Conservation (phyloP, 2,888 invertebrate species). For the Andrena chrysosceles region DNA sequence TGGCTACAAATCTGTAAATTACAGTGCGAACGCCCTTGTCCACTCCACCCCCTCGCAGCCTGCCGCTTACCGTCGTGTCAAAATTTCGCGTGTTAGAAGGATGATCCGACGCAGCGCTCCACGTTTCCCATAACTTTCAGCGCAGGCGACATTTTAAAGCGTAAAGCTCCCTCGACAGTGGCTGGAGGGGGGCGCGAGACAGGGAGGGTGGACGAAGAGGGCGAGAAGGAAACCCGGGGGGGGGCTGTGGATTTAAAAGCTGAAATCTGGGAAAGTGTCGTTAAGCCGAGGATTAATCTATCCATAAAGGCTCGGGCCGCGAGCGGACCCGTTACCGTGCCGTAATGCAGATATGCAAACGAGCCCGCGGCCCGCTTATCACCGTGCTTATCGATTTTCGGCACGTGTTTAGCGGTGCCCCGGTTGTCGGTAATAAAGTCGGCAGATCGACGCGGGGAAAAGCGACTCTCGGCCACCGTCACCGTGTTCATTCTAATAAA, state of each 20-base stretch:
- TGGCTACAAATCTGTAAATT: constrained; percentile 51
- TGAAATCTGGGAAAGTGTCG: constrained; percentile 54
- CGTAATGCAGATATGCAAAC: constrained; percentile 70
- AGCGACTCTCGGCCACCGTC: constrained; percentile 21
- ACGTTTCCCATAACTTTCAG: constrained; percentile 35
- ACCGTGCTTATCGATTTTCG: constrained; percentile 65
- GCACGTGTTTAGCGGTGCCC: constrained; percentile 53
- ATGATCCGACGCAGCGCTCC: constrained; percentile 16
- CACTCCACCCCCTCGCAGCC: no score
- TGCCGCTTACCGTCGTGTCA: background rate
- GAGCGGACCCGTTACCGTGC: constrained; percentile 43
- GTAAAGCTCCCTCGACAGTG: background rate
- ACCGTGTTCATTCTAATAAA: constrained; percentile 6
- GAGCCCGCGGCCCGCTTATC: constrained; percentile 64
- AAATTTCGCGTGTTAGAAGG: constrained; percentile 28
- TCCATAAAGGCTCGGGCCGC: constrained; percentile 47
- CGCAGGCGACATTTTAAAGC: background rate
- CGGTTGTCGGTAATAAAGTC: constrained; percentile 59
- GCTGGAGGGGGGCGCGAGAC: background rate
- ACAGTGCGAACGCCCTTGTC: background rate
- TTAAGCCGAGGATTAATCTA: constrained; percentile 61
- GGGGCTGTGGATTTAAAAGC: constrained; percentile 31
- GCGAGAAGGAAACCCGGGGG: constrained; percentile 10
- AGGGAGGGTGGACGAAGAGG: background rate
- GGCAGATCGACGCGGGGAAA: constrained; percentile 45